These are phyloP conservation scores for Loxodonta africana DNA, from an alignment of 2,113 vertebrate genomes.

Conservation along the genomic window DNA sequence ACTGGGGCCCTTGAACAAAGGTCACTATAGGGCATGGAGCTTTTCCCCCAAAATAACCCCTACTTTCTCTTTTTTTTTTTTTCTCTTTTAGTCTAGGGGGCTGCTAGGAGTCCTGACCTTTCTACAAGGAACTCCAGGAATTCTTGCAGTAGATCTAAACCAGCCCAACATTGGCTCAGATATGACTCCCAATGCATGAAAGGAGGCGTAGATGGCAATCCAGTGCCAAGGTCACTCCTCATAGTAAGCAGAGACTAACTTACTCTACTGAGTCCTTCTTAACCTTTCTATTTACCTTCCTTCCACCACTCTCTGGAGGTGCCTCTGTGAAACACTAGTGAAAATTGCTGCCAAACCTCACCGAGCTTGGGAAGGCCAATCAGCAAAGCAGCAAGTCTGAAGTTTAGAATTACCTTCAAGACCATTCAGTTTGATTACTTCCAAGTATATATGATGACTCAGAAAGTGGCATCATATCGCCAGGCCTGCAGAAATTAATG, in stretches of 20 bases:
- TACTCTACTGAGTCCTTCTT: not conserved
- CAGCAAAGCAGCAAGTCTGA: not conserved
- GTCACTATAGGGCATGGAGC: not conserved
- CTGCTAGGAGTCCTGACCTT: not conserved
- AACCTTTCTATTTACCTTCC: not conserved
- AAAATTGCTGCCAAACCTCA: not conserved
- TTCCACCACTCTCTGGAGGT: not conserved
- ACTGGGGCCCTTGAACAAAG: not conserved
- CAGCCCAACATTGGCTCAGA: accelerated
- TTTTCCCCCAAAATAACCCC: not conserved
- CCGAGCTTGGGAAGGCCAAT: not conserved
- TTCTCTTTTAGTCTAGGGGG: not conserved
- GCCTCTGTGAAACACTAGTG: not conserved
- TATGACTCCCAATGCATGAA: not conserved
- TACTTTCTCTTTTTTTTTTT: not conserved
- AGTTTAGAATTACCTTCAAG: not conserved
- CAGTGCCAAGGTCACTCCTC: not conserved
- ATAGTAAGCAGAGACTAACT: not conserved
- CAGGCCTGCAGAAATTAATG: not conserved
- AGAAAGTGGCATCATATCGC: accelerated
- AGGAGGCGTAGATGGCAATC: not conserved
- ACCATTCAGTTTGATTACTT: not conserved
- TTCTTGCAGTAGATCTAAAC: not conserved
- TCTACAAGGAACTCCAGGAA: not conserved
- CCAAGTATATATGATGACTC: not conserved